Conservation (phyloP, 2,888 invertebrate genomes). For the Synergus umbraculus region DNA sequence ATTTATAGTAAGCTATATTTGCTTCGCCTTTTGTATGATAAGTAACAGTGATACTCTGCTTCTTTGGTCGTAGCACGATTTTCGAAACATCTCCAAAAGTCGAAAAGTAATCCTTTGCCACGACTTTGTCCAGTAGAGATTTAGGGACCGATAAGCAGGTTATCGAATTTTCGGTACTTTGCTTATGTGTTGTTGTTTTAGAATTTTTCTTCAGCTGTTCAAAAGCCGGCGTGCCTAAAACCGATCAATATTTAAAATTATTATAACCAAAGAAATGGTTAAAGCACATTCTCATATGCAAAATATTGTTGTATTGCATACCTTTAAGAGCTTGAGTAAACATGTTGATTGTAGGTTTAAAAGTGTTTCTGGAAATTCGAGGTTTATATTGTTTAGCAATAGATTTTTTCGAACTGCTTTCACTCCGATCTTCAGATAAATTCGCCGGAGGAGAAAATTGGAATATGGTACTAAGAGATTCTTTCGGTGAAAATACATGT, state of each 20-base stretch:
- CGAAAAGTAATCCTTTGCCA: conserved; percentile 84
- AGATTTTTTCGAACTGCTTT: not conserved
- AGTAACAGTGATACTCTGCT: conserved; percentile 84
- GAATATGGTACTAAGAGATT: conserved; percentile 48
- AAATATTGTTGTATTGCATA: not conserved
- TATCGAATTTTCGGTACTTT: conserved; percentile 62
- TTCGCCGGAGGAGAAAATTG: conserved; percentile 62
- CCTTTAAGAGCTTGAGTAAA: conserved; percentile 60
- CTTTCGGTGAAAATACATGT: conserved; percentile 46
- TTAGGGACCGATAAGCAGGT: conserved; percentile 83
- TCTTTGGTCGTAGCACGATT: conserved; percentile 83
- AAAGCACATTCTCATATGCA: not conserved
- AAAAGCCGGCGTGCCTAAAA: conserved; percentile 53
- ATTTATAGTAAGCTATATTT: conserved; percentile 81
- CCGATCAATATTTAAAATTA: conserved; percentile 10
- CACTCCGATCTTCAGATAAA: conserved; percentile 1
- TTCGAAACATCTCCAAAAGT: conserved; percentile 85
- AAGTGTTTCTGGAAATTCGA: conserved; percentile 58
- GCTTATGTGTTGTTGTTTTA: conserved; percentile 55
- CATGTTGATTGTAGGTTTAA: conserved; percentile 55
- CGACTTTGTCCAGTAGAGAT: conserved; percentile 80
- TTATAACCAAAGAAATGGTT: too few relatives aligned
- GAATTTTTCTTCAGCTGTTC: conserved; percentile 62
- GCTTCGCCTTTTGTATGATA: conserved; percentile 82
- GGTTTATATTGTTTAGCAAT: conserved; percentile 56